A percentile compares a stretch with the other conserved stretches of the same genome.
phyloP scores from a whole-genome alignment of 2,113 vertebrate species.

The Felis catus region F.catus_Fca126_mat1.0 CM031428.1:59992501-59993000 shows the following conservation, averaged over 20 bases:
- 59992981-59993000: background rate
- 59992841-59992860: background rate
- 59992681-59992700: background rate
- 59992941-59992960: background rate
- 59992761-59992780: background rate
- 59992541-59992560: background rate
- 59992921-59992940: background rate
- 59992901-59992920: background rate
- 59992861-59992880: background rate
- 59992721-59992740: conserved; percentile 11
- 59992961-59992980: background rate
- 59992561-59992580: background rate
- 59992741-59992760: background rate
- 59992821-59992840: background rate
- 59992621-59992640: background rate
- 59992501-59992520: background rate
- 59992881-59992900: background rate
- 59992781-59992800: background rate
- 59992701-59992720: background rate
- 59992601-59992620: background rate
- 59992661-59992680: background rate
- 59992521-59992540: background rate
- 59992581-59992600: background rate
- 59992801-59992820: background rate
- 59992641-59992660: background rate